Conservation (phyloP, 2,888 invertebrate species). For the Agrotis exclamationis region DNA sequence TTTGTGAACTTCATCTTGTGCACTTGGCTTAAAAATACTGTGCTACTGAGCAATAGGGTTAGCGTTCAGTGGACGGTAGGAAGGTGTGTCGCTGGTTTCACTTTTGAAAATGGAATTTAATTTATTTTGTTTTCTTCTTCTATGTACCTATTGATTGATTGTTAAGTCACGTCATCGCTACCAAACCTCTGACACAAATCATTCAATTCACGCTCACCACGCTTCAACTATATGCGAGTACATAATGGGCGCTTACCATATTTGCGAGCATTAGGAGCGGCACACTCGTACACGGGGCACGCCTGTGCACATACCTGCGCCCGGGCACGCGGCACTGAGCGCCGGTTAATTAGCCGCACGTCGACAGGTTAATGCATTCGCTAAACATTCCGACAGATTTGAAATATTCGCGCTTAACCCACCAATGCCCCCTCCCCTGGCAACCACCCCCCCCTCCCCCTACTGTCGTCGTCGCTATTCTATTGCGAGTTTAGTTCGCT, state of each 20-base stretch:
- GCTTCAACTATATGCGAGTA: not conserved
- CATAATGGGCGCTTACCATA: not conserved
- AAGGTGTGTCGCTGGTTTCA: not conserved
- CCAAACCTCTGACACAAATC: not conserved
- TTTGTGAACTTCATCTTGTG: slow-evolving; percentile 46
- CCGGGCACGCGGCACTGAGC: not conserved
- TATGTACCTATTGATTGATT: not conserved
- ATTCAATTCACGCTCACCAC: not conserved
- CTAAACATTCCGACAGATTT: slow-evolving; percentile 65
- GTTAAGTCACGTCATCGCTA: too few relatives aligned
- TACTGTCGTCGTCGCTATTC: slow-evolving; percentile 56
- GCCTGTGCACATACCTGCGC: not conserved
- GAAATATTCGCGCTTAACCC: slow-evolving; percentile 60
- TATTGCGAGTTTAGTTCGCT: slow-evolving; percentile 65
- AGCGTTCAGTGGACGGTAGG: not conserved
- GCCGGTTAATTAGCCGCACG: slow-evolving; percentile 29
- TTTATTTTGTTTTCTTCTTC: not conserved
- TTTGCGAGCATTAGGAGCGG: not conserved
- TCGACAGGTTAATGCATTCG: slow-evolving; percentile 55
- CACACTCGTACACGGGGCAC: not conserved
- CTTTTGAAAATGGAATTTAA: slow-evolving; percentile 4
- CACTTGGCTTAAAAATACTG: slow-evolving; percentile 43
- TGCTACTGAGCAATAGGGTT: slow-evolving; percentile 6
- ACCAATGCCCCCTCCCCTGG: slow-evolving; percentile 8
- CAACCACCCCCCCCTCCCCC: not conserved